These are phyloP conservation scores for Hedychridium roseum DNA, from an alignment of 2,888 invertebrate genomes.

Conservation along the genomic window DNA sequence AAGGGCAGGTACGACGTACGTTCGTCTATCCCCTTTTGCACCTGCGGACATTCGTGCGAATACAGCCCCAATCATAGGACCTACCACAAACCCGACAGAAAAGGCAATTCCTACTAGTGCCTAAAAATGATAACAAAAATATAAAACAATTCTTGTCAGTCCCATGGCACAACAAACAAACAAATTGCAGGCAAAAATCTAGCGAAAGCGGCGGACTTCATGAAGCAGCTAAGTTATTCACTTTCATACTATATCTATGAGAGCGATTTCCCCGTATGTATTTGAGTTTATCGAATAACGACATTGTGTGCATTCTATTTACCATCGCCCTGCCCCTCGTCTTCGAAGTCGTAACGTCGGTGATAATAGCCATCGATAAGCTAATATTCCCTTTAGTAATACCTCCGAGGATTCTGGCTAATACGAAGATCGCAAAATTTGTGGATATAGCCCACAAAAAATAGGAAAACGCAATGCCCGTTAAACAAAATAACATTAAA, in stretches of 20 bases:
- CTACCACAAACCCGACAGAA: conserved; percentile 96
- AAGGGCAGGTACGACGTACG: conserved; percentile 83
- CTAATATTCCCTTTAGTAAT: conserved; percentile 97
- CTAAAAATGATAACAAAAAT: conserved; percentile 66
- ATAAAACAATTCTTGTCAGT: conserved; percentile 19
- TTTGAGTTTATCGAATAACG: conserved; percentile 1
- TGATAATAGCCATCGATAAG: conserved; percentile 92
- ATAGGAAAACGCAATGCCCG: conserved; percentile 88
- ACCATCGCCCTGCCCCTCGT: conserved; percentile 96
- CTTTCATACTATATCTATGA: neutral
- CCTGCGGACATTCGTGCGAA: conserved; percentile 76
- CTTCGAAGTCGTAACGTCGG: conserved; percentile 86
- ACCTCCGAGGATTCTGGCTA: conserved; percentile 93
- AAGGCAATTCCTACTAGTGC: conserved; percentile 98
- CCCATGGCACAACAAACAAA: no score
- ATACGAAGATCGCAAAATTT: conserved; percentile 88
- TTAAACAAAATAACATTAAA: conserved; percentile 84
- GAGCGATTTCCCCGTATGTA: conserved; percentile 11
- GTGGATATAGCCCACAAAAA: conserved; percentile 87
- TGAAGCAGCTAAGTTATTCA: no score
- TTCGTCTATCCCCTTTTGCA: conserved; percentile 70
- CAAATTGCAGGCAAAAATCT: no score
- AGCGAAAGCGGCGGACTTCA: no score
- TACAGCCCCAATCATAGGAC: conserved; percentile 92
- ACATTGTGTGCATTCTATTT: conserved; percentile 38